These are phyloP conservation scores for Lepidotrigona ventralis DNA, from an alignment of 1,140 invertebrate species.

Conservation along the genomic window DNA sequence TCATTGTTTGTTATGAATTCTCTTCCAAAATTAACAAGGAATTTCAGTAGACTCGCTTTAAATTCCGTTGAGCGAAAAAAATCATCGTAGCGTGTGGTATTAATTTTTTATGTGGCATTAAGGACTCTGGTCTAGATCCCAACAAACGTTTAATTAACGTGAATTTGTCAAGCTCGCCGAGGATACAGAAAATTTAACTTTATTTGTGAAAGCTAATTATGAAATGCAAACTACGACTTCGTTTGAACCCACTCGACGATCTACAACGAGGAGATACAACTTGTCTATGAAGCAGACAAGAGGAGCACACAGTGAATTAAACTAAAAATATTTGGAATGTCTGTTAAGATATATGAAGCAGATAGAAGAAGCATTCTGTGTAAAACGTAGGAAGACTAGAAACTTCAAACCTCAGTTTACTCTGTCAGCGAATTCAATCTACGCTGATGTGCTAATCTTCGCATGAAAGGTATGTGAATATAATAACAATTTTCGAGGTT, in stretches of 20 bases:
- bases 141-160: constrained; percentile 23
- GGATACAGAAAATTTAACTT: constrained; percentile 4
- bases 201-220: constrained; percentile 19
- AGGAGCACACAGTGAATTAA: background rate
- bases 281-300: background rate
- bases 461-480: background rate
- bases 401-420: background rate
- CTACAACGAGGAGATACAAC: background rate
- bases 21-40: no score
- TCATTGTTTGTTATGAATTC: no score
- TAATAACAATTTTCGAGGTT: background rate
- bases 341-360: background rate
- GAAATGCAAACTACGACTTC: background rate
- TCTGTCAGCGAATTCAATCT: background rate
- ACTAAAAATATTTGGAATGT: background rate
- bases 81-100: background rate
- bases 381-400: no score
- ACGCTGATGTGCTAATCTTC: background rate
- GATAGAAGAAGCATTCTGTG: background rate
- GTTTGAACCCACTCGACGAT: background rate
- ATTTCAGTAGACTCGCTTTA: background rate
- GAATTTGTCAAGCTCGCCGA: background rate
- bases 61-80: background rate
- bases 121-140: background rate
- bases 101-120: background rate